Evolutionary conservation across 2,113 vertebrate genomes (phyloP).

Genomic region (Tretioscincus oriximinensis): DNA sequence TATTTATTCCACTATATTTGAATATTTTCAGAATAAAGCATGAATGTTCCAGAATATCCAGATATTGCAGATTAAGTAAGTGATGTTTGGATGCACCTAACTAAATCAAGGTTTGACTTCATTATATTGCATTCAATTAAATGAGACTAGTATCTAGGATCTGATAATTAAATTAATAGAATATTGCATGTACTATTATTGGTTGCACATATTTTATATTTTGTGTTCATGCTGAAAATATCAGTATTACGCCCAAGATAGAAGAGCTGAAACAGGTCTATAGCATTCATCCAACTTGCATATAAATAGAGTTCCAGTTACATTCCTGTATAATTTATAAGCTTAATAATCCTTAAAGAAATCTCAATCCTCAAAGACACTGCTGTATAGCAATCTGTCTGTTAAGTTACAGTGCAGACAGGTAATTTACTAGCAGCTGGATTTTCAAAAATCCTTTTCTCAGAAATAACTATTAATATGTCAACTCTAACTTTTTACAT

Average conservation of each 20-base stretch:
- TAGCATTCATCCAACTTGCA: neutral
- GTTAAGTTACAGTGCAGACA: slow-evolving; percentile 30
- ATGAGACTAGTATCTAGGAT: neutral
- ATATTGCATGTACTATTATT: neutral
- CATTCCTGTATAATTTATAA: slow-evolving; percentile 8
- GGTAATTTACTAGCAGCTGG: slow-evolving; percentile 1
- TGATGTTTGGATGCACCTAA: too few relatives aligned
- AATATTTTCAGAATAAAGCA: too few relatives aligned
- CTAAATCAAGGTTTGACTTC: too few relatives aligned
- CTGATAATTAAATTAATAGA: slow-evolving; percentile 4
- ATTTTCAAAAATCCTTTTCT: slow-evolving; percentile 25
- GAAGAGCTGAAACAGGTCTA: neutral
- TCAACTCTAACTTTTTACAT: neutral
- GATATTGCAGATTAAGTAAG: too few relatives aligned
- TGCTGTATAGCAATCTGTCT: neutral
- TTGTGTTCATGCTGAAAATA: slow-evolving; percentile 4
- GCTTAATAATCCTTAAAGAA: slow-evolving; percentile 10
- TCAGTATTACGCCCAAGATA: neutral
- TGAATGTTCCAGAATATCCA: too few relatives aligned
- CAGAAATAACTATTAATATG: neutral
- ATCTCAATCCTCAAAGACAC: slow-evolving; percentile 19
- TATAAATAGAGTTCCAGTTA: slow-evolving; percentile 14
- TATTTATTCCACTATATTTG: too few relatives aligned
- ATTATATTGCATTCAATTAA: neutral
- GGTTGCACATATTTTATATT: neutral